Percentiles rank a stretch among this genome's conserved stretches.
These are phyloP conservation scores for Malthinus flaveolus DNA, from an alignment of 2,888 invertebrate genomes.

Conservation along the genomic window DNA sequence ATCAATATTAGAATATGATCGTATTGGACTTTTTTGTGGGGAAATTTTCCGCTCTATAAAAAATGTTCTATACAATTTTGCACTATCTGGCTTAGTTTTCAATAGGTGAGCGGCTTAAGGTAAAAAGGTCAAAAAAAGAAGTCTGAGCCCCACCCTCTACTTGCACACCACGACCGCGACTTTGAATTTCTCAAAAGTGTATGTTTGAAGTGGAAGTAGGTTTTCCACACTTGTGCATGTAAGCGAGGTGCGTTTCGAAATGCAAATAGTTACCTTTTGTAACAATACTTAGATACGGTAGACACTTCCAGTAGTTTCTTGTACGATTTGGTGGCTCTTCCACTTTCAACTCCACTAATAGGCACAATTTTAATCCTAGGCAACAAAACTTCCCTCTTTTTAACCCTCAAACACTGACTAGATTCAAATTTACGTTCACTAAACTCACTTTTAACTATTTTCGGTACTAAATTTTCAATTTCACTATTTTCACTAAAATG, in stretches of 20 bases:
- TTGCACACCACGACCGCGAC: no score
- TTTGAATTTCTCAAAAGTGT: no score
- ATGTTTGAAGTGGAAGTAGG: neutral
- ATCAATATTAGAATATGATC: no score
- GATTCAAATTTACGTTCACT: neutral
- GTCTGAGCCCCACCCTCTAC: no score
- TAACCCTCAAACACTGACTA: neutral
- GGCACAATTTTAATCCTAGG: slow-evolving; percentile 17
- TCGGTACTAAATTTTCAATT: neutral
- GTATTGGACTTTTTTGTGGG: no score
- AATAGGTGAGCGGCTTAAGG: no score
- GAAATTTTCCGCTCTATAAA: no score
- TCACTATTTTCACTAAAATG: neutral
- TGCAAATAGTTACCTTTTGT: slow-evolving; percentile 10
- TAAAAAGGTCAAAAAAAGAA: no score
- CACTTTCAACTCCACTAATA: neutral
- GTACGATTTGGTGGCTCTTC: slow-evolving; percentile 14
- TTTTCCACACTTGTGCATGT: neutral
- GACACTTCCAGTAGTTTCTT: slow-evolving; percentile 14
- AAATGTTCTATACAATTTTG: no score
- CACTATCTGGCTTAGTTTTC: no score
- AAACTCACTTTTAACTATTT: neutral
- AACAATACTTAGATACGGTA: slow-evolving; percentile 13
- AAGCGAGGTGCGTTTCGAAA: no score
- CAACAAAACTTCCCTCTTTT: slow-evolving; percentile 5